phyloP scores from a whole-genome alignment of 92 coral and sea anemone species.

The Palythoa caribaeorum region DNA sequence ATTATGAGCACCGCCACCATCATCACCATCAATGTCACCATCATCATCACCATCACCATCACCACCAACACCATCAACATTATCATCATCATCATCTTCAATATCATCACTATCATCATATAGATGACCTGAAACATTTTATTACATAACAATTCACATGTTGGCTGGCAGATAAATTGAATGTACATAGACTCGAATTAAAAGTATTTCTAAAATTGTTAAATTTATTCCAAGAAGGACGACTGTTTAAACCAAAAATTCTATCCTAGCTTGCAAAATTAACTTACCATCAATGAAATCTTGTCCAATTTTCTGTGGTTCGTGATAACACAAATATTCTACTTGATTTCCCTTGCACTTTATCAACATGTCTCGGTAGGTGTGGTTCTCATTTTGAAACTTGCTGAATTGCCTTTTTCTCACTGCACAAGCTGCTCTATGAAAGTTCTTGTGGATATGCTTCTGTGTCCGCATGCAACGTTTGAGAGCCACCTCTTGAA shows the following conservation, averaged over 20 bases:
- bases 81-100: no score
- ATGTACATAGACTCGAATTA: no score
- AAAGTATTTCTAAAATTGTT: background rate
- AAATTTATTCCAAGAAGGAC: no score
- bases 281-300: slow-evolving; percentile 79
- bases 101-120: no score
- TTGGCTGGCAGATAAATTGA: no score
- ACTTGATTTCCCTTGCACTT: slow-evolving; percentile 64
- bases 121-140: no score
- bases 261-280: background rate
- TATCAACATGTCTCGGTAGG: slow-evolving; percentile 55
- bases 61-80: background rate
- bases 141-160: no score
- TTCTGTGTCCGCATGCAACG: slow-evolving; percentile 81
- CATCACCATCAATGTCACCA: background rate
- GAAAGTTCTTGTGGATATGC: slow-evolving; percentile 71
- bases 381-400: slow-evolving; percentile 71
- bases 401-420: slow-evolving; percentile 66
- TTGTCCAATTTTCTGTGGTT: slow-evolving; percentile 77
- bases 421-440: slow-evolving; percentile 66
- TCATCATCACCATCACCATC: no score
- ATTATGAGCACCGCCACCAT: no score
- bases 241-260: no score
- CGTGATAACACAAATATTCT: slow-evolving; percentile 60
- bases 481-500: slow-evolving; percentile 80